Percentiles rank a stretch among this genome's conserved stretches.
These are phyloP conservation scores for Diplosoma virens DNA, from an alignment of 23 tunicate species.

Conservation along the genomic window DNA sequence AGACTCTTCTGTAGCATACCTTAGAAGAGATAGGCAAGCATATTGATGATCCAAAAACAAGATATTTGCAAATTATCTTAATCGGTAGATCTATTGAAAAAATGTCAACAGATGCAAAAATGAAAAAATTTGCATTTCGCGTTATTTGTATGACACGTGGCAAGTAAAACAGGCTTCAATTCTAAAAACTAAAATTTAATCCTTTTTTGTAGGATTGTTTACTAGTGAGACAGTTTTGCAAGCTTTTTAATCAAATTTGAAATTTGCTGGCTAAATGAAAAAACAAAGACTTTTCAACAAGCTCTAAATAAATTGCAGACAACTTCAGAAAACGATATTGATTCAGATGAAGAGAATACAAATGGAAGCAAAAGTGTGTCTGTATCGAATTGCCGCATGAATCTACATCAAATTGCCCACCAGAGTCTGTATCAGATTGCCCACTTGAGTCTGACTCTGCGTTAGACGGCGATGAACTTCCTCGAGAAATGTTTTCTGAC, in stretches of 20 bases:
- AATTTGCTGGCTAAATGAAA: not conserved
- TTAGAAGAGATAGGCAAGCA: not conserved
- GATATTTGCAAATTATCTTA: slow-evolving; percentile 14
- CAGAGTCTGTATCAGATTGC: no score
- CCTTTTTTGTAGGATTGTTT: no score
- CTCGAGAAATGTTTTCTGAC: not conserved
- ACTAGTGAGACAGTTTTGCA: not conserved
- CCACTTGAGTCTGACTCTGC: no score
- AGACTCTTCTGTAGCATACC: not conserved
- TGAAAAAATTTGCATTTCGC: no score
- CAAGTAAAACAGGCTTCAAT: not conserved
- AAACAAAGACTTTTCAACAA: not conserved
- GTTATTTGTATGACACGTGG: no score
- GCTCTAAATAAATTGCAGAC: slow-evolving; percentile 1
- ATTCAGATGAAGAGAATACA: slow-evolving; percentile 1
- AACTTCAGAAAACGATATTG: not conserved
- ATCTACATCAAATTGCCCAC: no score
- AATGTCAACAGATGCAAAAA: not conserved
- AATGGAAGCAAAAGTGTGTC: not conserved
- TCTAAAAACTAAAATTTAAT: not conserved
- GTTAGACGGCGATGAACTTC: slow-evolving; percentile 2
- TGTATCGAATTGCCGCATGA: no score
- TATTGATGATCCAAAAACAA: not conserved
- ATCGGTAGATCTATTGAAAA: slow-evolving; percentile 16
- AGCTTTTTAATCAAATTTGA: not conserved